Evolutionary conservation across 2,797 vertebrate genomes (phyloP), one percentile per base, ranked within the genome.

Genomic region (Lacerta bilineata): DNA sequence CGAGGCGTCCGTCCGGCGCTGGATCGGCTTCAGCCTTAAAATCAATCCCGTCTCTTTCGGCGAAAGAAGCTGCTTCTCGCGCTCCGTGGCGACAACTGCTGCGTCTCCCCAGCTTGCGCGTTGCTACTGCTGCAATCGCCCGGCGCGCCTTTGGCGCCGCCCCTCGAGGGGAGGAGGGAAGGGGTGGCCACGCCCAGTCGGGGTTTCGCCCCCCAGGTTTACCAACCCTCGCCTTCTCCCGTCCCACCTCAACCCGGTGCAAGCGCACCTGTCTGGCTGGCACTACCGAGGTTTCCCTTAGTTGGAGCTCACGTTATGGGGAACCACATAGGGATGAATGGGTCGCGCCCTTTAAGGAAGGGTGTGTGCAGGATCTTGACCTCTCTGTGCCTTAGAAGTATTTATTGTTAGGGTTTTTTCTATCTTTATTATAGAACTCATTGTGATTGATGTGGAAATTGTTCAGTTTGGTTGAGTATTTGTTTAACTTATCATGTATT

Each of bases 171-270:
- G 80, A 5, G 55, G 33, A 2, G 80, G 55, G 39, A 8, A 5
- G 1, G 2, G 8, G 9, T 0, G 36, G 66, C 15, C 80, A 59
- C 71, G 72, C 72, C 50, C 27, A 13, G 4, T 4, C 68, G 1
- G 1, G 1, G 74, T 7, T 1, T 10, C 43, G 2, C 4, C 2
- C 46, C 46, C 0, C 20, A 4, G 8, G 43, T 13, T 11, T 3
- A 18, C 2, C 43, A 0, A 0, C 0, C 61, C 68, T 0, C 0
- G 9, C 2, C 1, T 55, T 55, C 76, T 15, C 0, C n/a, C 0
- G 0, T 9, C 2, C 50, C n/a, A 0, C 86, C 84, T 59, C 36
- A 0, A 0, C 64, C 27, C 5, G 15, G 11, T 8, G 2, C 71
- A 18, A 17, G 11, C 71, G 17, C 71, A 33, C 15, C 33, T 15